phyloP scores from a whole-genome alignment of 53 echinoderm and acorn worm species.

The Temnopleurus reevesii region DNA sequence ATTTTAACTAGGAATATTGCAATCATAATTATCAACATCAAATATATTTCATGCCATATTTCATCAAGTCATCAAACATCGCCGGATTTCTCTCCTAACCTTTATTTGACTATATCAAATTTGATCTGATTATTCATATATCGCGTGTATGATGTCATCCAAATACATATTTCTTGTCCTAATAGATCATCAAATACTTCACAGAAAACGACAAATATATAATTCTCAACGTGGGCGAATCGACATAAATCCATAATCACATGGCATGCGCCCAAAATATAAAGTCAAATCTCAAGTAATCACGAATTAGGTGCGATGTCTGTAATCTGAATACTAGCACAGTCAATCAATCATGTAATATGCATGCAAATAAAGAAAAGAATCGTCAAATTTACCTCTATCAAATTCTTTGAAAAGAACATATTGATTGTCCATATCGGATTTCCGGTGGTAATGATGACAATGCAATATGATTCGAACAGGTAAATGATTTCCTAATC shows the following conservation, averaged over 20 bases:
- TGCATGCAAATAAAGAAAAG: background rate
- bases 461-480: background rate
- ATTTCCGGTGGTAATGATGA: slow-evolving; percentile 1
- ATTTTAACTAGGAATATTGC: no score
- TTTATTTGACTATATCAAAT: no score
- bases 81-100: no score
- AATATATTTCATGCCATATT: no score
- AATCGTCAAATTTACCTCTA: background rate
- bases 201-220: background rate
- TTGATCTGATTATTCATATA: no score
- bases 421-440: background rate
- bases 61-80: no score
- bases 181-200: background rate
- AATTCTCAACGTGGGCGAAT: background rate
- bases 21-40: no score
- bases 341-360: slow-evolving; percentile 24
- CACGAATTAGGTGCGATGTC: background rate
- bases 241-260: background rate
- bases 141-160: background rate
- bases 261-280: slow-evolving; percentile 14
- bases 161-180: background rate
- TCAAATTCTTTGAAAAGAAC: slow-evolving; percentile 24
- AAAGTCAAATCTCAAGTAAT: background rate
- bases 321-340: background rate
- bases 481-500: slow-evolving; percentile 8